phyloP scores from a whole-genome alignment of 1,140 invertebrate species.

The Orussus abietinus region DNA sequence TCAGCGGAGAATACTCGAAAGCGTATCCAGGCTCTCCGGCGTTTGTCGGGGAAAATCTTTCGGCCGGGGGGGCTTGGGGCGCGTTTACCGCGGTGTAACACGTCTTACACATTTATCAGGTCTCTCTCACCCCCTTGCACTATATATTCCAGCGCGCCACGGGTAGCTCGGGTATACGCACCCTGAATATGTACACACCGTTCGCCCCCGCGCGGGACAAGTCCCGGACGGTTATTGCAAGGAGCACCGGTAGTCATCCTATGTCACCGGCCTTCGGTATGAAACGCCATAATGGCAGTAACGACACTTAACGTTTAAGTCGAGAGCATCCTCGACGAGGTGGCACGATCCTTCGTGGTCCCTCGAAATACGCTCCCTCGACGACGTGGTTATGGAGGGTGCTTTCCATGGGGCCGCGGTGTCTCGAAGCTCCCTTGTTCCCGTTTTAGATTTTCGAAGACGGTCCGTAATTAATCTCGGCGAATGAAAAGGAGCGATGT shows the following conservation, averaged over 20 bases:
- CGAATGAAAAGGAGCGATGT: too few species aligned
- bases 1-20: too few species aligned
- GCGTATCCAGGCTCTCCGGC: too few species aligned
- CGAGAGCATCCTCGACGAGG: neutral
- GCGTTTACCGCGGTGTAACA: constrained; percentile 1
- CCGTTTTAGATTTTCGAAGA: too few species aligned
- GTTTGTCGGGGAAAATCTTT: neutral
- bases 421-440: too few species aligned
- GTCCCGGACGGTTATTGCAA: neutral
- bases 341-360: too few species aligned
- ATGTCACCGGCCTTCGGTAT: neutral
- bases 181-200: neutral
- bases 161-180: neutral
- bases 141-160: neutral
- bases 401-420: too few species aligned
- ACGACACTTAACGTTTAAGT: constrained; percentile 1
- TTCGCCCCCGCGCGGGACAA: neutral
- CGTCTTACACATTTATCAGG: neutral
- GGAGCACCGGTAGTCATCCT: neutral
- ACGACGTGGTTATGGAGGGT: too few species aligned
- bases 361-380: too few species aligned
- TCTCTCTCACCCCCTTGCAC: neutral
- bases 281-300: neutral
- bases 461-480: too few species aligned
- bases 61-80: constrained; percentile 1